Conservation (phyloP, 92 coral and sea anemone species). For the Epizoanthus ramosus region DNA sequence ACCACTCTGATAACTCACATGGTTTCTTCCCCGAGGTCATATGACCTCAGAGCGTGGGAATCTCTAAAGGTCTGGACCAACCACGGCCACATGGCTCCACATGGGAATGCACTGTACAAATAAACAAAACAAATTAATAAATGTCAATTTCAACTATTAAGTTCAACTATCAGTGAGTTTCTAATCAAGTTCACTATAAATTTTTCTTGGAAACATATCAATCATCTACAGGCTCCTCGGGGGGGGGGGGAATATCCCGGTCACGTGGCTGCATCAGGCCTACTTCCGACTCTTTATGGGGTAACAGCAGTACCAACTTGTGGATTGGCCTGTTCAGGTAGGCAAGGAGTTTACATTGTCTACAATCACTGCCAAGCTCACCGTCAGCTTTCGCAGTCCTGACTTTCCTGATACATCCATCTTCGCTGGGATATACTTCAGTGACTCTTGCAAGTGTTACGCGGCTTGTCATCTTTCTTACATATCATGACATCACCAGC, state of each 20-base stretch:
- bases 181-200: not conserved
- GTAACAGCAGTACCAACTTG: constrained; percentile 12
- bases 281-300: not conserved
- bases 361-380: constrained; percentile 20
- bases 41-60: too few species aligned
- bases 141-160: too few species aligned
- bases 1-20: too few species aligned
- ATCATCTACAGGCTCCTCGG: not conserved
- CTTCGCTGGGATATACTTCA: not conserved
- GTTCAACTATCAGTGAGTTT: too few species aligned
- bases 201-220: not conserved
- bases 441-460: too few species aligned
- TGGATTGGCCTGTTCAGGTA: constrained; percentile 41
- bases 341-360: not conserved
- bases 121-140: too few species aligned
- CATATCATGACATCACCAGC: not conserved
- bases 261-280: not conserved
- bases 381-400: constrained; percentile 8
- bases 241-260: not conserved
- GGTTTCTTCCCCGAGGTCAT: too few species aligned
- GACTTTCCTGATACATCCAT: constrained; percentile 28
- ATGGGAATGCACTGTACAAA: too few species aligned
- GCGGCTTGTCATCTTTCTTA: constrained; percentile 11
- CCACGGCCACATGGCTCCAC: too few species aligned
- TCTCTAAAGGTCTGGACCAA: too few species aligned